A percentile compares a stretch with the other conserved stretches of the same genome.
Evolutionary conservation across 1,140 invertebrate species (phyloP).

Genomic region (Lucilia cuprina): DNA sequence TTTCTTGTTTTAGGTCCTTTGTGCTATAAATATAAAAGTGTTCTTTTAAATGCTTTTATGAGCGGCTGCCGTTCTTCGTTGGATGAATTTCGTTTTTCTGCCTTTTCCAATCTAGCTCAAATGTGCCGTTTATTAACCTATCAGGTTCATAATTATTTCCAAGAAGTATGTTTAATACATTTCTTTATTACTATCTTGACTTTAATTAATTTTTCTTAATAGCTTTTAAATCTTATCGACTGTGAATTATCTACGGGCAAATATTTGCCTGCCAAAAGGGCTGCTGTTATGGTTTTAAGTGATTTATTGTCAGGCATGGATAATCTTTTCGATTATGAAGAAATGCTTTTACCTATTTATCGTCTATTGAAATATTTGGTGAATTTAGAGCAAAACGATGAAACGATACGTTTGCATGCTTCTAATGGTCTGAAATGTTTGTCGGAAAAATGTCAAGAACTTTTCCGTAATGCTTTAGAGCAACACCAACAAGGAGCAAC

Average conservation of each 20-base stretch:
- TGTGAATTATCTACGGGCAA: conserved; percentile 70
- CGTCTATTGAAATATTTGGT: conserved; percentile 70
- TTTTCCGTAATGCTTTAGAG: conserved; percentile 62
- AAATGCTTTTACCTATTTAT: conserved; percentile 72
- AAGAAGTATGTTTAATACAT: conserved; percentile 67
- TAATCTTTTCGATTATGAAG: conserved; percentile 69
- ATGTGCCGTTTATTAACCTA: conserved; percentile 77
- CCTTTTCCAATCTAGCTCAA: conserved; percentile 81
- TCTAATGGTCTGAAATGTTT: conserved; percentile 75
- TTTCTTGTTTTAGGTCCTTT: conserved; percentile 68
- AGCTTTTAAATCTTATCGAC: conserved; percentile 73
- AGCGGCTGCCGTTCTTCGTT: conserved; percentile 70
- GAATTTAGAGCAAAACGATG: conserved; percentile 68
- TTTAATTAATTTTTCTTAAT: not conserved
- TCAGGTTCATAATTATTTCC: conserved; percentile 71
- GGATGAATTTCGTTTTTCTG: conserved; percentile 75
- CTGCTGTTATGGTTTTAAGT: conserved; percentile 74
- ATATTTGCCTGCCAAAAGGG: conserved; percentile 72
- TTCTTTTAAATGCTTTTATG: conserved; percentile 75
- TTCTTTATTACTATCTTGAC: no score
- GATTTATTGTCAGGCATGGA: conserved; percentile 74
- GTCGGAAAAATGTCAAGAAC: conserved; percentile 69
- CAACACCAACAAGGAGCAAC: conserved; percentile 59
- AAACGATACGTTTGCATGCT: conserved; percentile 72
- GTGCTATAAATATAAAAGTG: conserved; percentile 71